Evolutionary conservation across 2,797 vertebrate species (phyloP).

Genomic region (Staurois parvus): DNA sequence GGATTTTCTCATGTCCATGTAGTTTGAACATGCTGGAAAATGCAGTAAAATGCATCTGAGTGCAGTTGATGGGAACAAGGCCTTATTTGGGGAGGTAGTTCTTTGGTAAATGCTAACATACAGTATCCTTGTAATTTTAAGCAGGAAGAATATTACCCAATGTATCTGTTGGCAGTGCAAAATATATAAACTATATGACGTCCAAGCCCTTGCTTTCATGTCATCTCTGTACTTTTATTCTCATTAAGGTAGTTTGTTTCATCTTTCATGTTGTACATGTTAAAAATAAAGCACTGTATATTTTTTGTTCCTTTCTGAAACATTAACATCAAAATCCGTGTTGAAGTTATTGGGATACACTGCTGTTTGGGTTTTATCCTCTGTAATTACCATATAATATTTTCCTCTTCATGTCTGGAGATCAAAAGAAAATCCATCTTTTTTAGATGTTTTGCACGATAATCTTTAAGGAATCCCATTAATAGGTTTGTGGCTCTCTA

Average conservation of each 20-base stretch:
- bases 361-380: constrained; percentile 15
- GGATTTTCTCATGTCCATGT: not conserved
- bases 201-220: not conserved
- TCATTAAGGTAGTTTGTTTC: not conserved
- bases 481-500: constrained; percentile 34
- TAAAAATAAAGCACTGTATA: not conserved
- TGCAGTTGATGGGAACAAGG: not conserved
- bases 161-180: not conserved
- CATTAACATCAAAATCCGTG: constrained; percentile 16
- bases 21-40: not conserved
- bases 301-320: not conserved
- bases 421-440: constrained; percentile 41
- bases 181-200: not conserved
- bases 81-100: not conserved
- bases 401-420: constrained; percentile 38
- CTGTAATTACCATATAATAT: constrained; percentile 34
- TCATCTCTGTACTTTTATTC: not conserved
- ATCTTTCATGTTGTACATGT: not conserved
- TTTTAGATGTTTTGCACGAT: constrained; percentile 33
- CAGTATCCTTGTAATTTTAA: not conserved
- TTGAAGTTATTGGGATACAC: not conserved
- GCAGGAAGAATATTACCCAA: not conserved
- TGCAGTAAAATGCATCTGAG: no score
- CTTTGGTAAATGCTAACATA: not conserved
- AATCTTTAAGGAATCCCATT: constrained; percentile 40